phyloP scores from a whole-genome alignment of 2,797 vertebrate species.

The Notolabrus celidotus region DNA sequence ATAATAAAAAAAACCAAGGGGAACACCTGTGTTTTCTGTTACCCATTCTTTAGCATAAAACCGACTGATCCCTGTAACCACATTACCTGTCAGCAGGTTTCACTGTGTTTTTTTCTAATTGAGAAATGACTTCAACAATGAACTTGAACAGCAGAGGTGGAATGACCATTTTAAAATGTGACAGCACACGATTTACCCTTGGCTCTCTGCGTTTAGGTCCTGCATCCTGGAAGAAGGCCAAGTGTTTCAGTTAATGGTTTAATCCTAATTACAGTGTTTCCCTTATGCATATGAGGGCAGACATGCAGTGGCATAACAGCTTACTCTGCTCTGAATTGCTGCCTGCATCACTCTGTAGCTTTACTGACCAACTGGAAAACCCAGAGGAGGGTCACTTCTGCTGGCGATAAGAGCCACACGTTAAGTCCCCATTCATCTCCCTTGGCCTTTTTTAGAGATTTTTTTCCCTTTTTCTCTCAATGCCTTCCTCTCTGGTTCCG shows the following conservation, averaged over 20 bases:
- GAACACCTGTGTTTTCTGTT: too few relatives aligned
- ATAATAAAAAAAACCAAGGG: too few relatives aligned
- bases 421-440: conserved; percentile 50
- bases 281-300: conserved; percentile 22
- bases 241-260: conserved; percentile 38
- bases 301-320: conserved; percentile 30
- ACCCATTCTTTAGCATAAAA: too few relatives aligned
- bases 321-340: conserved; percentile 31
- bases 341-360: conserved; percentile 31
- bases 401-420: conserved; percentile 35
- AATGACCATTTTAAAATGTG: conserved; percentile 14
- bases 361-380: conserved; percentile 45
- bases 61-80: too few relatives aligned
- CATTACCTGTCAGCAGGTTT: too few relatives aligned
- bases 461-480: conserved; percentile 46
- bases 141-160: neutral
- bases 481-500: conserved; percentile 58
- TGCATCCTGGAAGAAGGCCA: neutral
- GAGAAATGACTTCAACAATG: conserved; percentile 6
- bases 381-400: conserved; percentile 54
- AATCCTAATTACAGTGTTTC: conserved; percentile 17
- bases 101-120: too few relatives aligned
- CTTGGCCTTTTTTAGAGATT: conserved; percentile 39
- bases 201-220: conserved; percentile 15
- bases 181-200: conserved; percentile 5